Percentiles rank a stretch among this genome's conserved stretches.
These are phyloP conservation scores for Aradophagus sp. DNA, from an alignment of 1,140 invertebrate species.

Conservation along the genomic window DNA sequence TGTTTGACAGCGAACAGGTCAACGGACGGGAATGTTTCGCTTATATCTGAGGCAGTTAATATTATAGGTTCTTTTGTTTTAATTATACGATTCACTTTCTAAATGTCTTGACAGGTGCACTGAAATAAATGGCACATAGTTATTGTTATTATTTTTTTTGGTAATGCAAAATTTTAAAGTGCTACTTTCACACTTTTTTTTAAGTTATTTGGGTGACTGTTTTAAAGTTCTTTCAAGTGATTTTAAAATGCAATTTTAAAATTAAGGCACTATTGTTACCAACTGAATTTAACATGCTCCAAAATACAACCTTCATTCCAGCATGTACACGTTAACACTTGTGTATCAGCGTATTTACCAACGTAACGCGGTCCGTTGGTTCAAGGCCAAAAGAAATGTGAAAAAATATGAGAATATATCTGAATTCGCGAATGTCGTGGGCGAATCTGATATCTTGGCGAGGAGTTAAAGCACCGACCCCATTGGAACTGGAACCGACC, in stretches of 20 bases:
- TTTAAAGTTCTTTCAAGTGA: too few species aligned
- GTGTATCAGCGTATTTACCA: slow-evolving; percentile 28
- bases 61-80: not conserved
- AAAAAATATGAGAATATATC: slow-evolving; percentile 49
- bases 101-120: not conserved
- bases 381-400: slow-evolving; percentile 33
- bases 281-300: too few species aligned
- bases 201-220: too few species aligned
- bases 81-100: slow-evolving; percentile 3
- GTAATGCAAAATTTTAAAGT: too few species aligned
- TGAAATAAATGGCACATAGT: too few species aligned
- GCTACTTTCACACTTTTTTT: too few species aligned
- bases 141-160: too few species aligned
- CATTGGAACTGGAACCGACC: slow-evolving; percentile 66
- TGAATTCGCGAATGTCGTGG: slow-evolving; percentile 63
- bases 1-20: not conserved
- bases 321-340: slow-evolving; percentile 1
- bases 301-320: too few species aligned
- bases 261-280: too few species aligned
- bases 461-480: slow-evolving; percentile 64
- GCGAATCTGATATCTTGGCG: slow-evolving; percentile 70
- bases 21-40: not conserved
- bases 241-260: not conserved
- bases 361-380: slow-evolving; percentile 9
- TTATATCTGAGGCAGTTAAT: not conserved